Conservation (phyloP, 2,113 vertebrate species). For the Spermophilus dauricus region DNA sequence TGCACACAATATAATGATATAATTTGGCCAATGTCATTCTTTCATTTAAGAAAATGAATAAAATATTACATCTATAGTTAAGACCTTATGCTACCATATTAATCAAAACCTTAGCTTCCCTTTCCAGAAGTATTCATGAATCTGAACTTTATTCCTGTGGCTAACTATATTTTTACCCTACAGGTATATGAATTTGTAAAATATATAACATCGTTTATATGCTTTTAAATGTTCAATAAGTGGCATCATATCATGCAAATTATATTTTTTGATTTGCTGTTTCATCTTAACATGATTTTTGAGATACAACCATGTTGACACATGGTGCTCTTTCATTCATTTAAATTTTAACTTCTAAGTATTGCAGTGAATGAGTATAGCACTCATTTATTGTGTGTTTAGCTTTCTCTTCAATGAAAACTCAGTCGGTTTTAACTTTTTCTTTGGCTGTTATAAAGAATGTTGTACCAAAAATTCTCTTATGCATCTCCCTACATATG, state of each 20-base stretch:
- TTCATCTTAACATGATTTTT: not conserved
- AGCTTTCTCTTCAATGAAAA: not conserved
- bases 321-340: not conserved
- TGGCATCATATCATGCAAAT: not conserved
- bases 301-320: not conserved
- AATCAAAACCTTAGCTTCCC: not conserved
- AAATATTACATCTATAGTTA: not conserved
- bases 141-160: not conserved
- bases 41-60: not conserved
- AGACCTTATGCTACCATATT: not conserved
- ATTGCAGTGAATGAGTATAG: not conserved
- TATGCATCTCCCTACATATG: not conserved
- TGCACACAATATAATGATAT: too few species aligned
- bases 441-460: not conserved
- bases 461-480: not conserved
- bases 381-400: not conserved
- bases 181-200: not conserved
- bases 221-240: not conserved
- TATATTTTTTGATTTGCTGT: not conserved
- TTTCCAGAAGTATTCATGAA: not conserved
- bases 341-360: not conserved
- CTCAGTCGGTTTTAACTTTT: not conserved
- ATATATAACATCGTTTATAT: not conserved
- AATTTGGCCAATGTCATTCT: not conserved
- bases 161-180: not conserved